Base-by-base conservation (phyloP, 2,888 invertebrate species). In the Troides aeacus region DNA sequence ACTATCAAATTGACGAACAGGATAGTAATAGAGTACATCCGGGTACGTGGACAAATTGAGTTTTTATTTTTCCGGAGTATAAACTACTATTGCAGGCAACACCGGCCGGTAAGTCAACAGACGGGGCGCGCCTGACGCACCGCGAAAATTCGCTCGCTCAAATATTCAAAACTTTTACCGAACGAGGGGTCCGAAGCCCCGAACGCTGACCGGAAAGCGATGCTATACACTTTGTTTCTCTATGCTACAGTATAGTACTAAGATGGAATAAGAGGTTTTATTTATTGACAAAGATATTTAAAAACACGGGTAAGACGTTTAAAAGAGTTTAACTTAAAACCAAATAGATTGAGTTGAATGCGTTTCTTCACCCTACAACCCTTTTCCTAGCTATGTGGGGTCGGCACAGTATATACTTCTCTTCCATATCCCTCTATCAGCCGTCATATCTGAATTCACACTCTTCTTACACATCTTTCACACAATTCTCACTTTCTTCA, bases 81-180 rank as follows among this genome's bases (percentile, higher is more conserved):
- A 64, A 71, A 30, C 46, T 57, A 53, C 50, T 53, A 62, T 23
- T 39, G 64, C 50, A 60, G 56, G 63, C 59, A 30, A 70, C 63
- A 71, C 63, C 69, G 74, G 71, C 74, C 72, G 71, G 71, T 71
- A 76, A 77, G 79, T 78, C 77, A 76, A 79, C 77, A 75, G 71
- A 69, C 42, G 71, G 65, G 67, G 77, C 75, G 64, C 73, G 75
- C 73, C 77, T 78, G 80, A 81, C 79, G 78, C 73, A 75, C 77
- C 74, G 74, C 79, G 78, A 77, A 81, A 83, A 81, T 82, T 79
- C 75, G 72, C 74, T 78, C 77, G 77, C 80, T 86, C 79, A 84
- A 86, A 85, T 84, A 86, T 86, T 84, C 83, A 84, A 78, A 82
- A 84, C 81, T 83, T 84, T 81, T 76, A 75, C 71, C n/a, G 74